Evolutionary conservation across 30 jellyfish, hydroid and myxozoan species (phyloP).

Genomic region (Aurelia coerulea): DNA sequence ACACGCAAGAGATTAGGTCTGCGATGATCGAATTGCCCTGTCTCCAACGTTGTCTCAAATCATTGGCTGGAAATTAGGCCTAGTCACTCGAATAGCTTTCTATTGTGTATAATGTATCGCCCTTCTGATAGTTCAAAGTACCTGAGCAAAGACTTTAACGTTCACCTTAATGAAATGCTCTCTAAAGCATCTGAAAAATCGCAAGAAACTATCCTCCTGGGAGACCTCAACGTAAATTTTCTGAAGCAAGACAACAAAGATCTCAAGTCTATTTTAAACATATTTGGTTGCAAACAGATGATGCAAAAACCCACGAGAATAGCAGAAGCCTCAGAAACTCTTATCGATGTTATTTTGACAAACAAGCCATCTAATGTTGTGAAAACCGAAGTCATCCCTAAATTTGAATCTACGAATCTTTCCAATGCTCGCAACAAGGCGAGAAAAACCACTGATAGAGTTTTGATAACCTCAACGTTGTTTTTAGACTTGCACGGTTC

Average conservation of each 20-base stretch:
- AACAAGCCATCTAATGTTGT: constrained; percentile 38
- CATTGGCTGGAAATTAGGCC: constrained; percentile 73
- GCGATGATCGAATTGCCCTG: not conserved
- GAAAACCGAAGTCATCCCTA: constrained; percentile 42
- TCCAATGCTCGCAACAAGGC: no score
- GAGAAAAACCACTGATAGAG: no score
- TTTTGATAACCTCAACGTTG: no score
- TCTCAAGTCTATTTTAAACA: constrained; percentile 41
- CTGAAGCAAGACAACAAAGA: constrained; percentile 67
- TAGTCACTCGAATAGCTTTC: constrained; percentile 50
- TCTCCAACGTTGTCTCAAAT: not conserved
- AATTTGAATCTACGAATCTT: no score
- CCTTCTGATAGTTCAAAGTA: constrained; percentile 70
- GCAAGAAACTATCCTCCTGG: constrained; percentile 68
- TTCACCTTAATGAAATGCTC: constrained; percentile 43
- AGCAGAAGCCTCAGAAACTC: constrained; percentile 65
- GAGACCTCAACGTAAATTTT: constrained; percentile 70
- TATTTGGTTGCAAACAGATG: constrained; percentile 59
- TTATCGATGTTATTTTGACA: constrained; percentile 63
- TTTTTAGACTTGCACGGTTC: no score
- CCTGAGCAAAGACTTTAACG: constrained; percentile 64
- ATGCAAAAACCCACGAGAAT: constrained; percentile 58
- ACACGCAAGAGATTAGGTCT: not conserved
- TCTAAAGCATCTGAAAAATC: constrained; percentile 36
- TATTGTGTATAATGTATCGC: constrained; percentile 65